These are phyloP conservation scores for Garra rufa DNA, from an alignment of 2,113 vertebrate genomes.

Conservation along the genomic window DNA sequence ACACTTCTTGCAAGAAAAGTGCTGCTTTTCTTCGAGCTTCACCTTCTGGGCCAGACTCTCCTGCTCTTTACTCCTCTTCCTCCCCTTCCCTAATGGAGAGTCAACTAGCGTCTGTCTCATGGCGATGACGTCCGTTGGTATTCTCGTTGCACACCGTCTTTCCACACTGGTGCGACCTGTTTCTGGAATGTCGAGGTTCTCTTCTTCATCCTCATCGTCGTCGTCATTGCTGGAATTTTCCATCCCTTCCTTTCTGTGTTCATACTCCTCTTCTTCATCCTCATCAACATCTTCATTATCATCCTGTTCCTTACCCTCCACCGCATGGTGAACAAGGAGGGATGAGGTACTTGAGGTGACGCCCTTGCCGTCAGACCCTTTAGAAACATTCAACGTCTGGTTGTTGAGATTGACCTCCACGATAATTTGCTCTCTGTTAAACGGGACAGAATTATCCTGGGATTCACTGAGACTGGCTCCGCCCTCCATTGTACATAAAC, in stretches of 20 bases:
- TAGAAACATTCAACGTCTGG: constrained; percentile 95
- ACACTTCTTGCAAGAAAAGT: constrained; percentile 93
- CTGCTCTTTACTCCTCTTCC: constrained; percentile 78
- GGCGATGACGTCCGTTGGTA: constrained; percentile 66
- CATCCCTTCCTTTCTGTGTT: constrained; percentile 69
- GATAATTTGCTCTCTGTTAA: constrained; percentile 91
- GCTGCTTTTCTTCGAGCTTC: constrained; percentile 93
- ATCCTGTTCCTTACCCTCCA: constrained; percentile 76
- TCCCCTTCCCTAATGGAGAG: constrained; percentile 68
- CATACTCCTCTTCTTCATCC: constrained; percentile 71
- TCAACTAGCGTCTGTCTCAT: constrained; percentile 75
- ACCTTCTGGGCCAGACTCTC: constrained; percentile 87
- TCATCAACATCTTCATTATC: constrained; percentile 67
- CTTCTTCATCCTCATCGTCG: constrained; percentile 74
- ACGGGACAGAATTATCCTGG: constrained; percentile 76
- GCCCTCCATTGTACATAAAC: constrained; percentile 83
- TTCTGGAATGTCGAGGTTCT: constrained; percentile 75
- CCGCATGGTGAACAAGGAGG: constrained; percentile 53
- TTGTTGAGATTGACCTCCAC: constrained; percentile 99
- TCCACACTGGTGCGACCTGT: constrained; percentile 70
- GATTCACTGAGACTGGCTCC: constrained; percentile 71
- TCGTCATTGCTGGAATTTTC: constrained; percentile 70
- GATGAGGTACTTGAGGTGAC: constrained; percentile 64
- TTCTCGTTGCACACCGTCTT: constrained; percentile 70
- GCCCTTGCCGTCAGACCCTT: constrained; percentile 84